These are phyloP conservation scores for Cassiopea xamachana DNA, from an alignment of 30 jellyfish, hydroid and myxozoan species.

Conservation along the genomic window DNA sequence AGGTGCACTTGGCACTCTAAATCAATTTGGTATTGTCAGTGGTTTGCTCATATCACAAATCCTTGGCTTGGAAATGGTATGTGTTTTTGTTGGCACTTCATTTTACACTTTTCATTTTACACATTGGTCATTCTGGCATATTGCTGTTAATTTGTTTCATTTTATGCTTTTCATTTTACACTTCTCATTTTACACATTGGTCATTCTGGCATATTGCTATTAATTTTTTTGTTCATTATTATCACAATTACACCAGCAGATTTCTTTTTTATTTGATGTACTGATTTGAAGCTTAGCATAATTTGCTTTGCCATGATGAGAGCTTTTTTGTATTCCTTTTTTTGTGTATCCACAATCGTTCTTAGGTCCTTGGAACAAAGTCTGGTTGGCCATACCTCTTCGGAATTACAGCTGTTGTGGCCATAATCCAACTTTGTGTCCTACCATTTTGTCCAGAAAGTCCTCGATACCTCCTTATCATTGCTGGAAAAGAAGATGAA, in stretches of 20 bases:
- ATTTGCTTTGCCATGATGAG: too few species aligned
- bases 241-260: too few species aligned
- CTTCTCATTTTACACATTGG: too few species aligned
- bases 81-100: background rate
- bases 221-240: too few species aligned
- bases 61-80: conserved; percentile 84
- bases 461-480: conserved; percentile 84
- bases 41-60: conserved; percentile 87
- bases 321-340: too few species aligned
- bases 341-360: too few species aligned
- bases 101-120: too few species aligned
- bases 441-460: conserved; percentile 97
- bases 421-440: conserved; percentile 75
- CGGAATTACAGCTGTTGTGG: conserved; percentile 81
- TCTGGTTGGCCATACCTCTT: conserved; percentile 89
- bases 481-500: conserved; percentile 70
- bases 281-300: background rate
- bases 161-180: too few species aligned
- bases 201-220: too few species aligned
- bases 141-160: too few species aligned
- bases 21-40: conserved; percentile 93
- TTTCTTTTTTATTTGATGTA: background rate
- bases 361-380: conserved; percentile 79
- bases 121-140: too few species aligned
- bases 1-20: conserved; percentile 94